phyloP scores from a whole-genome alignment of 2,888 invertebrate species.

The Scaptomyza polygonia region DNA sequence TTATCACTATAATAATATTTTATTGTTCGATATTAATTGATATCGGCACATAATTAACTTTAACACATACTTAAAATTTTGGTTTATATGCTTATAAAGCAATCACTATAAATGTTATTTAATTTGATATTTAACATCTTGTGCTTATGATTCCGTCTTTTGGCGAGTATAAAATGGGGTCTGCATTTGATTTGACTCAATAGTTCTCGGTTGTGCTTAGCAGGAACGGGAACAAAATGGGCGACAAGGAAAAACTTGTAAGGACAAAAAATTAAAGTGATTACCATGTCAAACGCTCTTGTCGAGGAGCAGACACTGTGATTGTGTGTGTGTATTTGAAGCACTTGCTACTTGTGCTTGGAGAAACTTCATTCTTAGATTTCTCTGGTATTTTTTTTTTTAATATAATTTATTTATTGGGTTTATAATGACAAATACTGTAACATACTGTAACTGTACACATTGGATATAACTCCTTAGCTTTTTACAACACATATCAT shows the following conservation, averaged over 20 bases:
- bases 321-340: no score
- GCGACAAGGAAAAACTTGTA: constrained; percentile 24
- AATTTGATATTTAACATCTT: constrained; percentile 9
- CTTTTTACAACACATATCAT: neutral
- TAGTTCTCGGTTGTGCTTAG: neutral
- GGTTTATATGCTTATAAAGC: neutral
- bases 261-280: neutral
- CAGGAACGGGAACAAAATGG: neutral
- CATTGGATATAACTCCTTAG: neutral
- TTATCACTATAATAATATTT: constrained; percentile 5
- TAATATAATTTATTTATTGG: no score
- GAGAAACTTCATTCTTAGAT: no score
- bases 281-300: no score
- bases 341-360: no score
- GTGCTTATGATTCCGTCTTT: constrained; percentile 4
- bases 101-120: constrained; percentile 20
- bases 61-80: neutral
- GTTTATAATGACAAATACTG: no score
- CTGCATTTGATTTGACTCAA: neutral
- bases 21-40: constrained; percentile 6
- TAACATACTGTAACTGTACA: no score
- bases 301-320: no score
- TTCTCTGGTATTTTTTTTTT: no score
- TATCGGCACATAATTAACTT: constrained; percentile 1
- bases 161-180: constrained; percentile 1